Evolutionary conservation across 2,113 vertebrate genomes (phyloP).

Genomic region (Syrrhaptes paradoxus): DNA sequence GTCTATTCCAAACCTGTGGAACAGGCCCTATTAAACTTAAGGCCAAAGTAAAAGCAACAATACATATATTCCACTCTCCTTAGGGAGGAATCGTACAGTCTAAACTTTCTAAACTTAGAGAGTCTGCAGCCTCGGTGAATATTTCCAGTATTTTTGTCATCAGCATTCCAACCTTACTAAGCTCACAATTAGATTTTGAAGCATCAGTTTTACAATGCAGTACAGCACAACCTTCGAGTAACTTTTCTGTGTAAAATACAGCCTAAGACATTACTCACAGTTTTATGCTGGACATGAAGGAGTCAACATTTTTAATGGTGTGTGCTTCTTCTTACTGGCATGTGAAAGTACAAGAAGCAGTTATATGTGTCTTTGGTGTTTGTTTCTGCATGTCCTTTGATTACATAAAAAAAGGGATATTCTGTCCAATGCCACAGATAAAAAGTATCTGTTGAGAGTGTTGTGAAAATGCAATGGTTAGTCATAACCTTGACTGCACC

Average conservation of each 20-base stretch:
- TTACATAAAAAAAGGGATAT: neutral
- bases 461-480: neutral
- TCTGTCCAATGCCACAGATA: neutral
- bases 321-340: neutral
- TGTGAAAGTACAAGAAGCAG: neutral
- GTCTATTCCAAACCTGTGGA: neutral
- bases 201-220: neutral
- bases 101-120: neutral
- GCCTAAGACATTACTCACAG: neutral
- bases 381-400: neutral
- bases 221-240: neutral
- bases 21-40: neutral
- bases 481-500: neutral
- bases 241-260: neutral
- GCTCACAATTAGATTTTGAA: neutral
- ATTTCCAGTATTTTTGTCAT: neutral
- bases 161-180: neutral
- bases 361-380: neutral
- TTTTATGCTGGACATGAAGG: neutral
- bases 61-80: neutral
- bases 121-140: neutral
- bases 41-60: neutral
- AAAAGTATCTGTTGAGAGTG: neutral
- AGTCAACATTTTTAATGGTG: neutral
- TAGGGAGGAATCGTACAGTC: neutral